Evolutionary conservation across 1,140 invertebrate genomes (phyloP).

Genomic region (Melitaea cinxia): DNA sequence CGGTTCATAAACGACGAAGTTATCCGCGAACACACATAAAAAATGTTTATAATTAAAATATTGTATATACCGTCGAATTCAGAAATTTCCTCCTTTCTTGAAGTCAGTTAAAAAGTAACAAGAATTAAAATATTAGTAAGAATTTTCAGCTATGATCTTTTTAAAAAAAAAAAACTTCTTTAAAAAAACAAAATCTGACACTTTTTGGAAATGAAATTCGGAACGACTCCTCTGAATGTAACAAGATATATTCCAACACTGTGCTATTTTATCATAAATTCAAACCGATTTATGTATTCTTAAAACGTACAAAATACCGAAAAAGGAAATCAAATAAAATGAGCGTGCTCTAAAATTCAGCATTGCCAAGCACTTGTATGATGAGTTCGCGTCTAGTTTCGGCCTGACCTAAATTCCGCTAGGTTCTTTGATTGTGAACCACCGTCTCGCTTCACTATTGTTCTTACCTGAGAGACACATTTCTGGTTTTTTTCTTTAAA

Average conservation of each 20-base stretch:
- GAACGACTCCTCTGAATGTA: no score
- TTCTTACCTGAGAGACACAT: slow-evolving; percentile 8
- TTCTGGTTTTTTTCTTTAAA: not conserved
- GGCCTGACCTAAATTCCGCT: slow-evolving; percentile 1
- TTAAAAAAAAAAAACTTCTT: no score
- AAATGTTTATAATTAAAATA: no score
- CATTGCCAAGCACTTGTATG: slow-evolving; percentile 1
- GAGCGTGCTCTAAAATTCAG: slow-evolving; percentile 4
- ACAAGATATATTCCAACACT: not conserved
- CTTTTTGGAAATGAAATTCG: no score
- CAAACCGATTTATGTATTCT: not conserved
- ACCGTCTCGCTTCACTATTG: not conserved
- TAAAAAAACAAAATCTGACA: no score
- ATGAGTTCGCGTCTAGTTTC: slow-evolving; percentile 5
- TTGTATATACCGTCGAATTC: no score
- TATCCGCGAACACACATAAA: no score
- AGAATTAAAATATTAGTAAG: no score
- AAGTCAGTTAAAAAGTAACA: no score
- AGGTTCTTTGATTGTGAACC: slow-evolving; percentile 1
- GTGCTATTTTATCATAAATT: not conserved
- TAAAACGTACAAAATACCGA: not conserved
- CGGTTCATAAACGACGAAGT: no score
- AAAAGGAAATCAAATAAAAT: slow-evolving; percentile 1
- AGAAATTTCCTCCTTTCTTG: no score
- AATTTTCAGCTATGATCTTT: no score